Evolutionary conservation across 2,113 vertebrate genomes (phyloP), one percentile per base, ranked within the genome.

Genomic region (Riparia riparia): DNA sequence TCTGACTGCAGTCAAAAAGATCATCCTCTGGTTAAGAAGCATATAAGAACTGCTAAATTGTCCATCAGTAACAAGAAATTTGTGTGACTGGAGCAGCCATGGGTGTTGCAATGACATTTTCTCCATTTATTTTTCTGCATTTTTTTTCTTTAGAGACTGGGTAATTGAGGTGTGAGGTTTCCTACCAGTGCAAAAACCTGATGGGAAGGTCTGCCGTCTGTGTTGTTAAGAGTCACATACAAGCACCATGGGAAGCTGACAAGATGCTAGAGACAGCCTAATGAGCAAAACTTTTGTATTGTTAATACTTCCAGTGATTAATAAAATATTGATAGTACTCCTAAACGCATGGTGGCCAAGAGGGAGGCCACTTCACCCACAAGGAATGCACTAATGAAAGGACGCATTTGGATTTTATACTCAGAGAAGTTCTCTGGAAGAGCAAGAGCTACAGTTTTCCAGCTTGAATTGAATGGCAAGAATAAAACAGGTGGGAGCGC

Each of bases 291-390:
- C 45, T 86, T 89, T 19, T 22, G n/a, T 29, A 44, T 77, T 92
- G 57, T 65, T 94, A 82, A 50, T 77, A 54, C 71, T 92, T 86
- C 14, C 82, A 96, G 54, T 83, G 82, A 80, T 77, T 96, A 76
- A 86, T 50, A 90, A 92, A 86, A 89, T 81, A 95, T 51, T 88
- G 82, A 92, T 86, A 95, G 88, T 51, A 63, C 64, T 45, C 71
- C 68, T 86, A 66, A 90, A 76, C 26, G 37, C 0, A 0, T 29
- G 25, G 15, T 65, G 31, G 32, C 71, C 74, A 54, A 79, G 63
- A 92, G 32, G 37, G 42, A 92, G 85, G 82, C 50, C 37, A 29
- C 54, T 90, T 82, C 71, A 83, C 25, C 58, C 79, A 42, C 66
- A 29, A 73, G 31, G 74, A 92, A 93, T 82, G 74, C 0, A 3